phyloP scores from a whole-genome alignment of 2,888 invertebrate genomes.

The Ecdyonurus torrentis region DNA sequence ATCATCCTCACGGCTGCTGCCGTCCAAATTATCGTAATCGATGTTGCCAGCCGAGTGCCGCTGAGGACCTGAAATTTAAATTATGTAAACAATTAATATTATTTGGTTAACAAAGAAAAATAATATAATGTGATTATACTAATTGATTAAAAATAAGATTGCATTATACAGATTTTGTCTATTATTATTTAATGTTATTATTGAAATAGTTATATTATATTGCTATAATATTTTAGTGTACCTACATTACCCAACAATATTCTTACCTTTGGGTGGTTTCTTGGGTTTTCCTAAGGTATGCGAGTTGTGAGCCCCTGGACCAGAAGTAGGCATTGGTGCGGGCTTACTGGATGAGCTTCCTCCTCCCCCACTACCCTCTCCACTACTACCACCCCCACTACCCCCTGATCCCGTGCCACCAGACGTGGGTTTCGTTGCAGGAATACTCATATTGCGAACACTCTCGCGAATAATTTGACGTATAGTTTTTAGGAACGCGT shows the following conservation, averaged over 20 bases:
- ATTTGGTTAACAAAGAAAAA: neutral
- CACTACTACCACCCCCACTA: constrained; percentile 9
- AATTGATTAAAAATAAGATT: too few species aligned
- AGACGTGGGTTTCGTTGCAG: constrained; percentile 42
- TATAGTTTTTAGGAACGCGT: constrained; percentile 93
- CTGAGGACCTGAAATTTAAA: constrained; percentile 36
- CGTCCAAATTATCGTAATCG: constrained; percentile 57
- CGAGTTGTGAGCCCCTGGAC: constrained; percentile 37
- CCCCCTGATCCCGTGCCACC: constrained; percentile 10
- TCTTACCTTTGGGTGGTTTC: constrained; percentile 32
- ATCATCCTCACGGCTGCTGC: constrained; percentile 34
- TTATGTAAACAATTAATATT: neutral
- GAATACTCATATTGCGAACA: constrained; percentile 92
- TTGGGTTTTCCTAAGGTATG: constrained; percentile 73
- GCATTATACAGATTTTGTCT: too few species aligned
- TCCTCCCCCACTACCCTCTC: constrained; percentile 10
- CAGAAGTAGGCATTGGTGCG: constrained; percentile 14
- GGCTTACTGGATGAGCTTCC: constrained; percentile 14
- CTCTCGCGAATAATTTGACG: constrained; percentile 94
- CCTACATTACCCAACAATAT: too few species aligned
- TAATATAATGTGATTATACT: too few species aligned
- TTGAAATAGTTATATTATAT: too few species aligned
- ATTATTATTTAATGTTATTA: too few species aligned
- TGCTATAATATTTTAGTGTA: too few species aligned
- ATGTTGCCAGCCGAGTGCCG: constrained; percentile 71